Conservation (phyloP, 2,113 vertebrate genomes). For the Alethe castanea region DNA sequence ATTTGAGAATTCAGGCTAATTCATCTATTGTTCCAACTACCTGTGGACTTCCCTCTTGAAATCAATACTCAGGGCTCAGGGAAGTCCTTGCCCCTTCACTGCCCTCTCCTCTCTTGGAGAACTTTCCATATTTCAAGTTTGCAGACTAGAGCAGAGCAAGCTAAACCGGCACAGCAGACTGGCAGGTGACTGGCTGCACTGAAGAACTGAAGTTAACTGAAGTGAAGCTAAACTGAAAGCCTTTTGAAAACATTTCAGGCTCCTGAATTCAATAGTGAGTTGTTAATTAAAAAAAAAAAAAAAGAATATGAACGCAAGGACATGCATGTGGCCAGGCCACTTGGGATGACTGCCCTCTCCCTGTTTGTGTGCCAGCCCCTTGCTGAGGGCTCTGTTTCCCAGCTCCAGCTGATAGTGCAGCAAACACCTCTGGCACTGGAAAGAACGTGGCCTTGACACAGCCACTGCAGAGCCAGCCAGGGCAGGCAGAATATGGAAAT, state of each 20-base stretch:
- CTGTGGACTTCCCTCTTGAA: rapidly evolving
- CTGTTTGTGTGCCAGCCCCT: neutral
- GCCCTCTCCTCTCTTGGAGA: neutral
- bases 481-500: neutral
- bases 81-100: neutral
- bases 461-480: neutral
- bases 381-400: neutral
- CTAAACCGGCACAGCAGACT: neutral
- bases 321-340: neutral
- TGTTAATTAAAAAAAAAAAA: neutral
- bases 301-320: neutral
- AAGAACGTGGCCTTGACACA: constrained; percentile 23
- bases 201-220: neutral
- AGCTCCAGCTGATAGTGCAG: neutral
- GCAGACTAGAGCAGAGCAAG: neutral
- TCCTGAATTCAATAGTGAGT: neutral
- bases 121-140: neutral
- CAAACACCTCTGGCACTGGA: constrained; percentile 32
- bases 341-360: neutral
- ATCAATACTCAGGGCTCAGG: neutral
- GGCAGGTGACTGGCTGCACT: neutral
- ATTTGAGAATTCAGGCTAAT: neutral
- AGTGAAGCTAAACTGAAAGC: neutral
- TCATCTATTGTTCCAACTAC: neutral
- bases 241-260: neutral